Conservation (phyloP, 2,888 invertebrate genomes). For the Synanthedon tipuliformis region DNA sequence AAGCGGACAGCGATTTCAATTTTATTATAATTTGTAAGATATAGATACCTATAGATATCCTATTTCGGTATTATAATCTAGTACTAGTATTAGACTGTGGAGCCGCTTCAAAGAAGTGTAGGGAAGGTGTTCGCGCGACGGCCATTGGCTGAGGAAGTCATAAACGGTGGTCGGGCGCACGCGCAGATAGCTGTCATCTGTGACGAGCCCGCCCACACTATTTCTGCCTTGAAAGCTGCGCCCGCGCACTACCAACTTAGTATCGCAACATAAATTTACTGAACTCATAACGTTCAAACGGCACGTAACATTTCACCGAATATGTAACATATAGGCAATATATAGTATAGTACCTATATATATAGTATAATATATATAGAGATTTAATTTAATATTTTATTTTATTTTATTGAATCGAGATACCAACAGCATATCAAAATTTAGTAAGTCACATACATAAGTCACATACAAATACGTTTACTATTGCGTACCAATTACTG, state of each 20-base stretch:
- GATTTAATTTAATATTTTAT: too few relatives aligned
- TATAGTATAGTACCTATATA: background rate
- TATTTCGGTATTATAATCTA: too few relatives aligned
- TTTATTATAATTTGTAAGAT: too few relatives aligned
- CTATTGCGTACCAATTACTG: too few relatives aligned
- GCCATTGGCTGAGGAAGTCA: slow-evolving; percentile 69
- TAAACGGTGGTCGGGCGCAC: slow-evolving; percentile 29
- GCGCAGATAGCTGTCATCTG: slow-evolving; percentile 60
- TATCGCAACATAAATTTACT: slow-evolving; percentile 21
- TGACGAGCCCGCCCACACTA: slow-evolving; percentile 64
- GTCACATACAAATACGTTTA: too few relatives aligned
- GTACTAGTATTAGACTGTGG: too few relatives aligned
- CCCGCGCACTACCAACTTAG: slow-evolving; percentile 28
- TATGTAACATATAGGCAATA: background rate
- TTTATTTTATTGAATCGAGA: too few relatives aligned
- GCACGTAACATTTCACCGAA: slow-evolving; percentile 15
- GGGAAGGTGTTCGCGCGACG: slow-evolving; percentile 15
- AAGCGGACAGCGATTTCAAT: too few relatives aligned
- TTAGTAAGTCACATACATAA: too few relatives aligned
- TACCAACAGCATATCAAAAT: too few relatives aligned
- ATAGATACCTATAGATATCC: too few relatives aligned
- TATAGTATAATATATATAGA: background rate
- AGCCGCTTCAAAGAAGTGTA: too few relatives aligned
- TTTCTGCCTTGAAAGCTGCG: slow-evolving; percentile 53
- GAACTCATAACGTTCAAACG: slow-evolving; percentile 32